Conservation (phyloP, 2,113 vertebrate species). For the Corapipo altera region DNA sequence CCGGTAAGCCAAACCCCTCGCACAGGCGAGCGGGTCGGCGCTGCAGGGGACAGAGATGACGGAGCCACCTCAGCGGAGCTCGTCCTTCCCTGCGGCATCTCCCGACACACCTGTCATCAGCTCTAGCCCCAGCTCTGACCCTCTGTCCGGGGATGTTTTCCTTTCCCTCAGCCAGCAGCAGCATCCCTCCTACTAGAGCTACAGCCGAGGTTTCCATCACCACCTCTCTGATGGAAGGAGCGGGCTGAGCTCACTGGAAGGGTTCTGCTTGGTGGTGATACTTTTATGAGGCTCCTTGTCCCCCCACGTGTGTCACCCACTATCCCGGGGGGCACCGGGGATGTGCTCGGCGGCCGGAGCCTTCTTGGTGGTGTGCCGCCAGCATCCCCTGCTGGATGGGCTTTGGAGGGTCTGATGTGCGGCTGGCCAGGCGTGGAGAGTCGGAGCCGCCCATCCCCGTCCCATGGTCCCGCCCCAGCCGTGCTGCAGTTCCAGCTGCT, state of each 20-base stretch:
- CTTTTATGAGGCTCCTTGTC: neutral
- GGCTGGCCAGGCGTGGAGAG: rapidly evolving
- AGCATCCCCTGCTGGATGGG: neutral
- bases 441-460: neutral
- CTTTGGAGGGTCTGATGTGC: neutral
- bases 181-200: neutral
- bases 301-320: neutral
- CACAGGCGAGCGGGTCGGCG: neutral
- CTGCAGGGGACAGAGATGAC: neutral
- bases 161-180: neutral
- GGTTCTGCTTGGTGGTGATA: neutral
- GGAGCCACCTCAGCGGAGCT: neutral
- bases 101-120: neutral
- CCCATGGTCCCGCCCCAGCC: neutral
- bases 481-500: neutral
- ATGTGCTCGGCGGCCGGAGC: neutral
- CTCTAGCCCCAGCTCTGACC: neutral
- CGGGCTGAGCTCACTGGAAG: neutral
- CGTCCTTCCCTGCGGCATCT: neutral
- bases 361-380: no score
- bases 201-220: neutral
- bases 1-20: neutral
- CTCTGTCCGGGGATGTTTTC: neutral
- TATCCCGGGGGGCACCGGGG: rapidly evolving
- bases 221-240: neutral